A percentile compares a stretch with the other conserved stretches of the same genome.
Evolutionary conservation across 2,888 invertebrate genomes (phyloP).

Genomic region (Candidula unifasciata): DNA sequence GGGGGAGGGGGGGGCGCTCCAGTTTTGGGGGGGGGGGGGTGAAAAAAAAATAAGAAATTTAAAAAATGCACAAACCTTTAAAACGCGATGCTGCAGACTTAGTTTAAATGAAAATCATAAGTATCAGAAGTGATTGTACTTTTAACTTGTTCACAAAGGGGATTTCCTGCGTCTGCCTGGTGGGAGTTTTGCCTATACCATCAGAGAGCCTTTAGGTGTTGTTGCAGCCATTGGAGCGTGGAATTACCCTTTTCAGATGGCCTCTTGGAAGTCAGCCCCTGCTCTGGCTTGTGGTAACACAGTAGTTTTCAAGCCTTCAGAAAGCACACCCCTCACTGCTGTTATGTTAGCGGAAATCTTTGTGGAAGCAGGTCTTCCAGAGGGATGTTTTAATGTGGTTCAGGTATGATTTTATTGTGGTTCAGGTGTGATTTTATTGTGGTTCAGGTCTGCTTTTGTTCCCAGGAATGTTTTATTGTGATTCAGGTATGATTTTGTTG

Average conservation of each 20-base stretch:
- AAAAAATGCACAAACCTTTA: too few relatives aligned
- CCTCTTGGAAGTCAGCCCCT: conserved; percentile 79
- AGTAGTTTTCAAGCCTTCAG: conserved; percentile 81
- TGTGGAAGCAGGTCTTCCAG: conserved; percentile 79
- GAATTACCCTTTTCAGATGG: conserved; percentile 82
- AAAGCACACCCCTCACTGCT: conserved; percentile 80
- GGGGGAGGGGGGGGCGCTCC: too few relatives aligned
- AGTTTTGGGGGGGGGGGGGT: too few relatives aligned
- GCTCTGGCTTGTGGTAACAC: conserved; percentile 81
- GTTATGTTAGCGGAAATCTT: conserved; percentile 80
- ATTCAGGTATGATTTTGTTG: too few relatives aligned
- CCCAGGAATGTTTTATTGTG: too few relatives aligned
- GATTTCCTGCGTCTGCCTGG: conserved; percentile 78
- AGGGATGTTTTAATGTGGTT: conserved; percentile 80
- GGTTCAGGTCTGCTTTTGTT: not conserved
- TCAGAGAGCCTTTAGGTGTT: conserved; percentile 81
- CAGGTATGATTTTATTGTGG: conserved; percentile 79
- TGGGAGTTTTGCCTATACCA: conserved; percentile 80
- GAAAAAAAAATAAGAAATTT: too few relatives aligned
- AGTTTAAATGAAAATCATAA: too few relatives aligned
- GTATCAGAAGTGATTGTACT: not conserved
- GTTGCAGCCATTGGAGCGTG: conserved; percentile 81
- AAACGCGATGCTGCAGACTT: too few relatives aligned
- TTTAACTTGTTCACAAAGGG: conserved; percentile 71
- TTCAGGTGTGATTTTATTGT: not conserved